These are phyloP conservation scores for Blastobasis adustella DNA, from an alignment of 2,888 invertebrate species.

Conservation along the genomic window DNA sequence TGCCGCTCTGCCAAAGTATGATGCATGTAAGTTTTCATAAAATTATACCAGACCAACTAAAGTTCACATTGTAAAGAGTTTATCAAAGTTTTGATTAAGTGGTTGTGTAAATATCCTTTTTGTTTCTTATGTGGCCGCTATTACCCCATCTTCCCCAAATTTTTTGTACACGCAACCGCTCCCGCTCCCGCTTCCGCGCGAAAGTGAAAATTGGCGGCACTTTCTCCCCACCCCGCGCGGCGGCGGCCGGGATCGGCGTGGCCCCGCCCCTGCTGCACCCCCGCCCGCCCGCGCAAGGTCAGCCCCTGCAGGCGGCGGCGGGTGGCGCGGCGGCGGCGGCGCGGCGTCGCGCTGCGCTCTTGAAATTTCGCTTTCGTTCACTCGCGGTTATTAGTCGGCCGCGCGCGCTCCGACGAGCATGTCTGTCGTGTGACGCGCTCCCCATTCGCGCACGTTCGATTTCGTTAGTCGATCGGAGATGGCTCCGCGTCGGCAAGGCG, in stretches of 20 bases:
- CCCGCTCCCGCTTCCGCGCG: constrained; percentile 52
- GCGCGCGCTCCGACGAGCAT: constrained; percentile 76
- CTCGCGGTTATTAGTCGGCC: constrained; percentile 74
- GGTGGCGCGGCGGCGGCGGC: constrained; percentile 46
- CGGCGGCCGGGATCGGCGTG: constrained; percentile 30
- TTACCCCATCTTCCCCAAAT: neutral
- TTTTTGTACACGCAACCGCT: constrained; percentile 23
- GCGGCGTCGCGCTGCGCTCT: constrained; percentile 74
- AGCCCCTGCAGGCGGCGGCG: constrained; percentile 30
- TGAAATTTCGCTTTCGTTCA: constrained; percentile 83
- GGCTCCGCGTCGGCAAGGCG: constrained; percentile 70
- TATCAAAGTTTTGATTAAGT: too few relatives aligned
- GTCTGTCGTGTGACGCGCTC: constrained; percentile 73
- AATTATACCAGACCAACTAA: too few relatives aligned
- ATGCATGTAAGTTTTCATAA: too few relatives aligned
- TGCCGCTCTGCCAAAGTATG: too few relatives aligned
- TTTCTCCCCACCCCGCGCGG: constrained; percentile 63
- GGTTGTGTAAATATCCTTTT: too few relatives aligned
- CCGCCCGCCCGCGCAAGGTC: constrained; percentile 24
- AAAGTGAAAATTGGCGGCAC: constrained; percentile 69
- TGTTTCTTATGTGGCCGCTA: too few relatives aligned
- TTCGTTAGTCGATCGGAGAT: constrained; percentile 60
- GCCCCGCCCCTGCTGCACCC: constrained; percentile 45
- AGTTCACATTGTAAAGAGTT: too few relatives aligned
- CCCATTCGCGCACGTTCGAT: constrained; percentile 55